Evolutionary conservation across 2,797 vertebrate genomes (phyloP).

Genomic region (Neopelma chrysocephalum): DNA sequence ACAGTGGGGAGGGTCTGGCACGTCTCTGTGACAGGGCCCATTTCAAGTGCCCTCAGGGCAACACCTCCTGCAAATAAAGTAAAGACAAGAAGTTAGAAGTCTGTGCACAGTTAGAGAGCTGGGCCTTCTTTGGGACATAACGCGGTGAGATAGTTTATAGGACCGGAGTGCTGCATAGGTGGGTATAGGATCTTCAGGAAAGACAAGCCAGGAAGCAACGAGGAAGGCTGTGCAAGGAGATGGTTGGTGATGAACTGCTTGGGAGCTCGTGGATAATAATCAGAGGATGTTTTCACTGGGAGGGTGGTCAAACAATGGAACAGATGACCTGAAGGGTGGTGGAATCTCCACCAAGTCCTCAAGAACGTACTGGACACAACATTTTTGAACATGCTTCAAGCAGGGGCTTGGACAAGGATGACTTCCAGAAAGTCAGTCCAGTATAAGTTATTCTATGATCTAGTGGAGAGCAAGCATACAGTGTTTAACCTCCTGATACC

Average conservation of each 20-base stretch:
- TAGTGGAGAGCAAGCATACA: neutral
- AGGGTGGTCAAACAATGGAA: neutral
- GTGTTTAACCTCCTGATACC: neutral
- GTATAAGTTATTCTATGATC: neutral
- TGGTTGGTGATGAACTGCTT: neutral
- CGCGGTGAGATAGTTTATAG: neutral
- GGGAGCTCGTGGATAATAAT: neutral
- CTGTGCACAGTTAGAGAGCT: neutral
- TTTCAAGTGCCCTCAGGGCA: neutral
- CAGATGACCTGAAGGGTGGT: neutral
- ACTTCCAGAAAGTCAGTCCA: neutral
- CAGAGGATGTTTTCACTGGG: neutral
- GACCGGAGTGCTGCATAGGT: neutral
- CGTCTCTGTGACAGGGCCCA: fast-evolving
- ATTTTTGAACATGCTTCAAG: neutral
- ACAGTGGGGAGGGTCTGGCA: neutral
- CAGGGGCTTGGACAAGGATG: neutral
- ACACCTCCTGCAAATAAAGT: neutral
- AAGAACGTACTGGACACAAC: no score
- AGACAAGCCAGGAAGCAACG: neutral
- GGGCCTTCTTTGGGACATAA: neutral
- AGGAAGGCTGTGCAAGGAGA: neutral
- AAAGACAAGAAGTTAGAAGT: neutral
- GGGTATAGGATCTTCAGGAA: neutral
- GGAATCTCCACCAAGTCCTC: neutral